These are phyloP conservation scores for Oligia fasciuncula DNA, from an alignment of 2,888 invertebrate genomes.

Conservation along the genomic window DNA sequence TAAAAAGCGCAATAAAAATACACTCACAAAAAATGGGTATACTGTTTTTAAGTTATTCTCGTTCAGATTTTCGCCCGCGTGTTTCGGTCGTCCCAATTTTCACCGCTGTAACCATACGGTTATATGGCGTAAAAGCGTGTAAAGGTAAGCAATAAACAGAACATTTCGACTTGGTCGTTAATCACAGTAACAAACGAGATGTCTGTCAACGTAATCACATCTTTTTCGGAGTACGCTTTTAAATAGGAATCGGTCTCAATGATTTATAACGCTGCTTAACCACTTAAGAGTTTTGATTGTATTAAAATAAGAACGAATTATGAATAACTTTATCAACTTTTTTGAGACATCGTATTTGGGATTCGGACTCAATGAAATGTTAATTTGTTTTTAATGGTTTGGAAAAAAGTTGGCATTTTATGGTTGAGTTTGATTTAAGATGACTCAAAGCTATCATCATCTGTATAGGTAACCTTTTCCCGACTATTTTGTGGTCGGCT, in stretches of 20 bases:
- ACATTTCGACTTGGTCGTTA: constrained; percentile 58
- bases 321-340: constrained; percentile 38
- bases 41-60: constrained; percentile 42
- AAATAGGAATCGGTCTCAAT: constrained; percentile 52
- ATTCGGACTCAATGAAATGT: constrained; percentile 24
- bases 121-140: constrained; percentile 48
- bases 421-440: neutral
- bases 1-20: constrained; percentile 43
- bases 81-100: constrained; percentile 50
- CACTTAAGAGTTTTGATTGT: constrained; percentile 52
- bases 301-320: constrained; percentile 38
- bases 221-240: constrained; percentile 52
- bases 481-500: too few species aligned
- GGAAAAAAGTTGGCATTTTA: constrained; percentile 7
- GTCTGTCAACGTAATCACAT: constrained; percentile 65
- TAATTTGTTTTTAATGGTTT: constrained; percentile 28
- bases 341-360: constrained; percentile 26
- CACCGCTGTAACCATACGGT: constrained; percentile 42
- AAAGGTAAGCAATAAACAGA: constrained; percentile 64
- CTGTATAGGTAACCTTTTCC: too few species aligned
- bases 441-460: neutral
- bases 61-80: constrained; percentile 32
- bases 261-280: constrained; percentile 54
- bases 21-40: constrained; percentile 29
- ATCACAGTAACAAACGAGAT: constrained; percentile 60